Evolutionary conservation across 1,140 invertebrate genomes (phyloP).

Genomic region (Polypedilum pembai): DNA sequence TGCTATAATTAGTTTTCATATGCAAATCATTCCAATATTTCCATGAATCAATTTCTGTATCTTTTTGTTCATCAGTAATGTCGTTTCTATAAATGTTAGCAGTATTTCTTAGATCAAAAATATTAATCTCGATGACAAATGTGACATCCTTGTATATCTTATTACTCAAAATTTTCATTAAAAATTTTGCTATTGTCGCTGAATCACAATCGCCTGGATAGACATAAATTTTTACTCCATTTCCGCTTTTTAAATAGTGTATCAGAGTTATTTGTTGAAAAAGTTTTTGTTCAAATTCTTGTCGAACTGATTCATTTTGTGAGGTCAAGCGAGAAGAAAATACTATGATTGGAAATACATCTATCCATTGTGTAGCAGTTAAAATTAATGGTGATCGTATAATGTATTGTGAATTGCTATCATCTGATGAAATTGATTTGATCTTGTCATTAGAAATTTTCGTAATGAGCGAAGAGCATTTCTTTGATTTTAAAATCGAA

Average conservation of each 20-base stretch:
- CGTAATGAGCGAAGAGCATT: not conserved
- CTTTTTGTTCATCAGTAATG: not conserved
- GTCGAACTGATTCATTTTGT: not conserved
- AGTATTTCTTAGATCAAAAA: slow-evolving; percentile 31
- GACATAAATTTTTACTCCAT: not conserved
- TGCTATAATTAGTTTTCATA: slow-evolving; percentile 63
- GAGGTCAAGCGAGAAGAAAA: not conserved
- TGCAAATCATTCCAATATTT: slow-evolving; percentile 83
- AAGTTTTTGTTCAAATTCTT: not conserved
- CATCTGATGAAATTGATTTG: slow-evolving; percentile 38
- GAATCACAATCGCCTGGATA: not conserved
- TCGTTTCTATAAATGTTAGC: not conserved
- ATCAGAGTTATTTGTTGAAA: not conserved
- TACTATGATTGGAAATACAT: slow-evolving; percentile 1
- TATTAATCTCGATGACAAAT: not conserved
- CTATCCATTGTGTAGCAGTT: not conserved
- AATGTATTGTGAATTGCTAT: not conserved
- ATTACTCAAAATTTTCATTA: not conserved
- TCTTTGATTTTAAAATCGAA: no score
- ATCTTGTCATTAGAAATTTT: slow-evolving; percentile 46
- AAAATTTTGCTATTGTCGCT: not conserved
- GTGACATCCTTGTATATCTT: not conserved
- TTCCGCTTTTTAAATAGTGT: not conserved
- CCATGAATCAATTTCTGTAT: slow-evolving; percentile 56
- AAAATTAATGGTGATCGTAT: not conserved